A percentile compares a stretch with the other conserved stretches of the same genome.
These are phyloP conservation scores for Microcebus tavaratra DNA, from an alignment of 2,113 vertebrate genomes.

Conservation along the genomic window DNA sequence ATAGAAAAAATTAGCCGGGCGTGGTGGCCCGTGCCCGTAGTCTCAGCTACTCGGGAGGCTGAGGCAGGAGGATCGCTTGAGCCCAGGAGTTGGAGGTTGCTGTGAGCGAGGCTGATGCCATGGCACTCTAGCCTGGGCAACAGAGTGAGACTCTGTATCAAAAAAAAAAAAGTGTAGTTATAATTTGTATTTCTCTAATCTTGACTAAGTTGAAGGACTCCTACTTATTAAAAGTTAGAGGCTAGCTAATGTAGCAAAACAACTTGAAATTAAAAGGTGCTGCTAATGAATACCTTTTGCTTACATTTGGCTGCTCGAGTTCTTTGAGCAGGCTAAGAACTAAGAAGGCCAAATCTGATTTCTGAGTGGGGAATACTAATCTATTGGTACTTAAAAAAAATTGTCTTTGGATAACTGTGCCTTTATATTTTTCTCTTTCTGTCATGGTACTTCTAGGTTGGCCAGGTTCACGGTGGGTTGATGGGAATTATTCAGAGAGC, in stretches of 20 bases:
- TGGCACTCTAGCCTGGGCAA: not conserved
- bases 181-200: constrained; percentile 29
- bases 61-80: too few relatives aligned
- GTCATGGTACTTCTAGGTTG: constrained; percentile 87
- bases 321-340: not conserved
- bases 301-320: not conserved
- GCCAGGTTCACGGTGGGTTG: constrained; percentile 94
- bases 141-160: too few relatives aligned
- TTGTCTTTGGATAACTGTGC: not conserved
- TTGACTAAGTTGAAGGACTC: not conserved
- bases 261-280: not conserved
- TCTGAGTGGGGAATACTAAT: not conserved
- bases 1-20: too few relatives aligned
- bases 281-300: not conserved
- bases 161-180: not conserved
- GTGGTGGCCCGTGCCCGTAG: too few relatives aligned
- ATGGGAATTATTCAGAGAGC: constrained; percentile 96
- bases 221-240: not conserved
- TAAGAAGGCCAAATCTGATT: not conserved
- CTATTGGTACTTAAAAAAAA: not conserved
- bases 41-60: too few relatives aligned
- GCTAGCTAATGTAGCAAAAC: not conserved
- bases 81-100: too few relatives aligned
- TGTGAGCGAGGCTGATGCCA: too few relatives aligned
- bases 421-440: constrained; percentile 31